phyloP scores from a whole-genome alignment of 2,113 vertebrate genomes.

The Suricata suricatta region DNA sequence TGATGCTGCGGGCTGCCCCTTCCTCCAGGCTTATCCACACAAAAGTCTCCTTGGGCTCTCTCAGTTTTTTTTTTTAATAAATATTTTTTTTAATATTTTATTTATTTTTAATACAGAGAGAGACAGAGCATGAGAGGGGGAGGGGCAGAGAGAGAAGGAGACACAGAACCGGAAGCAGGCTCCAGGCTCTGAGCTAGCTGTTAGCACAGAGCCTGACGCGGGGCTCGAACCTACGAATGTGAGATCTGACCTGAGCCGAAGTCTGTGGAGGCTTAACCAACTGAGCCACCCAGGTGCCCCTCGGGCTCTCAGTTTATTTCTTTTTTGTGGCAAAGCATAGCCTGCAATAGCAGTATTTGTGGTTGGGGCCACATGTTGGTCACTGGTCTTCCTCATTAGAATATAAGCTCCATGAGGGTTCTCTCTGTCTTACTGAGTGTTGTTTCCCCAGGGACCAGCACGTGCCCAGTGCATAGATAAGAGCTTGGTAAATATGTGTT shows the following conservation, averaged over 20 bases:
- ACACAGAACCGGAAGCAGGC: no score
- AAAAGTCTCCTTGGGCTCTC: rapidly evolving
- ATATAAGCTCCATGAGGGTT: rapidly evolving
- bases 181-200: no score
- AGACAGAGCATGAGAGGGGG: no score
- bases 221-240: no score
- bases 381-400: neutral
- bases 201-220: no score
- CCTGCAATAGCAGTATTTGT: neutral
- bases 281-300: no score
- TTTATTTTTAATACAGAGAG: no score
- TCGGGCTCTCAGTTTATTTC: neutral
- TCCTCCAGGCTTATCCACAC: neutral
- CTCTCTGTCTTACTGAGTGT: neutral
- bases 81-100: no score
- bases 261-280: no score
- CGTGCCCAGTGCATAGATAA: neutral
- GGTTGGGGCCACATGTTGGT: neutral
- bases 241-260: no score
- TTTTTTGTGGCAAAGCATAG: neutral
- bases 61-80: neutral
- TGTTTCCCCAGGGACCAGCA: neutral
- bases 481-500: neutral
- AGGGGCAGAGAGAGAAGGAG: no score
- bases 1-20: no score